These are phyloP conservation scores for Eristalinus sepulchralis DNA, from an alignment of 2,888 invertebrate species.

Conservation along the genomic window DNA sequence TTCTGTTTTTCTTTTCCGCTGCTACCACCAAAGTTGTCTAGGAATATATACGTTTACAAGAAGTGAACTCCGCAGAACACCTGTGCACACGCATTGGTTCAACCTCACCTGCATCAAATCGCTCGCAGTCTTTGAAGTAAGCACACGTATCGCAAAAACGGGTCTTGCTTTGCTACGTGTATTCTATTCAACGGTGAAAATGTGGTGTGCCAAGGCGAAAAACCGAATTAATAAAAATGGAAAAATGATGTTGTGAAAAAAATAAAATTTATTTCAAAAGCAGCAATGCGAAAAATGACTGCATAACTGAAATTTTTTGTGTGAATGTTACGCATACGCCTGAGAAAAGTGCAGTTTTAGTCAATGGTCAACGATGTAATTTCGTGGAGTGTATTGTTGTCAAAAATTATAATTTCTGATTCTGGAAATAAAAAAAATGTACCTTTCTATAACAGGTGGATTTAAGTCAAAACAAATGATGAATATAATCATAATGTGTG, in stretches of 20 bases:
- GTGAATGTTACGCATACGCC: slow-evolving; percentile 45
- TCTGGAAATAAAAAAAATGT: neutral
- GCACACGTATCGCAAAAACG: slow-evolving; percentile 49
- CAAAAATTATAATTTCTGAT: slow-evolving; percentile 4
- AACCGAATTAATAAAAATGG: neutral
- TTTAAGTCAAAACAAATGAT: neutral
- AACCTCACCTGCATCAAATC: slow-evolving; percentile 54
- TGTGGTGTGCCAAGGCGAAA: neutral
- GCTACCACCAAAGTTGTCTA: neutral
- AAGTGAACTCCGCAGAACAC: slow-evolving; percentile 44
- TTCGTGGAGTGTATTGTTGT: neutral
- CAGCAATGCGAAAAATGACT: neutral
- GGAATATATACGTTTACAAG: slow-evolving; percentile 11
- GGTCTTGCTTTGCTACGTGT: slow-evolving; percentile 12
- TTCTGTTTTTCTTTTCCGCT: slow-evolving; percentile 12
- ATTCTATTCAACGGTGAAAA: slow-evolving; percentile 23
- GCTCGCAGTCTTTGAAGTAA: slow-evolving; percentile 58
- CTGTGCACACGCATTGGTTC: slow-evolving; percentile 46
- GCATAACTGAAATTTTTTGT: neutral
- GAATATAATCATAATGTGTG: neutral
- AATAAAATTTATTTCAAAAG: neutral
- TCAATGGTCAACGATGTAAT: neutral
- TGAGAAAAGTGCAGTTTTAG: slow-evolving; percentile 16
- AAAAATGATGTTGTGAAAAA: neutral
- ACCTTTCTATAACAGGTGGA: neutral